A percentile compares a stretch with the other conserved stretches of the same genome.
These are phyloP conservation scores for Geopemphigus sp. DNA, from an alignment of 1,140 invertebrate species.

Conservation along the genomic window DNA sequence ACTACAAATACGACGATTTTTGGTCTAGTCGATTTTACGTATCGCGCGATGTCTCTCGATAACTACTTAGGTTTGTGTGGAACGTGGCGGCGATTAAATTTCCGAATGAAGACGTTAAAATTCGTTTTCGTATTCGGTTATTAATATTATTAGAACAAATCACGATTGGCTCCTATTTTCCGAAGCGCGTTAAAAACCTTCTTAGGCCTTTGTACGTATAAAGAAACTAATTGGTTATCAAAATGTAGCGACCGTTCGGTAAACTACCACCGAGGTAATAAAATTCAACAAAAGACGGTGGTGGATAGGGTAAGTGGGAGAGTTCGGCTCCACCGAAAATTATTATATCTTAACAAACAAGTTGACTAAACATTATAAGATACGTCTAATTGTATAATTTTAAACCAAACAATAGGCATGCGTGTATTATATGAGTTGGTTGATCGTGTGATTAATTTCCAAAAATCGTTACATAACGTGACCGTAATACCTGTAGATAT, in stretches of 20 bases:
- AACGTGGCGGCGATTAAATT: neutral
- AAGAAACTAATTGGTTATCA: neutral
- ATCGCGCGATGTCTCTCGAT: neutral
- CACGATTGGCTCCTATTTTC: neutral
- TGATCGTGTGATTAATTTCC: neutral
- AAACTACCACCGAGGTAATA: neutral
- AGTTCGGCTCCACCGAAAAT: constrained; percentile 34
- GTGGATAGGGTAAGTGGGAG: no score
- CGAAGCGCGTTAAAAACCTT: neutral
- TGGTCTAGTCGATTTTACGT: no score
- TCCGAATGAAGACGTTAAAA: neutral
- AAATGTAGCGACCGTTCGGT: neutral
- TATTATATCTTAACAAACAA: constrained; percentile 17
- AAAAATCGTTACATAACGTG: no score
- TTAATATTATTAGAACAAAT: neutral
- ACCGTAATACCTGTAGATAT: no score
- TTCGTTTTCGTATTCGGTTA: neutral
- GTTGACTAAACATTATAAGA: neutral
- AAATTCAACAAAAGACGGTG: neutral
- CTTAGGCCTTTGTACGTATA: neutral
- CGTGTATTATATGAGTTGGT: constrained; percentile 40
- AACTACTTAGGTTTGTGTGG: no score
- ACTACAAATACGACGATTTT: no score
- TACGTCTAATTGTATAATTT: neutral
- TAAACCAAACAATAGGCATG: neutral